These are phyloP conservation scores for Ictalurus punctatus DNA, from an alignment of 2,113 vertebrate species.

Conservation along the genomic window DNA sequence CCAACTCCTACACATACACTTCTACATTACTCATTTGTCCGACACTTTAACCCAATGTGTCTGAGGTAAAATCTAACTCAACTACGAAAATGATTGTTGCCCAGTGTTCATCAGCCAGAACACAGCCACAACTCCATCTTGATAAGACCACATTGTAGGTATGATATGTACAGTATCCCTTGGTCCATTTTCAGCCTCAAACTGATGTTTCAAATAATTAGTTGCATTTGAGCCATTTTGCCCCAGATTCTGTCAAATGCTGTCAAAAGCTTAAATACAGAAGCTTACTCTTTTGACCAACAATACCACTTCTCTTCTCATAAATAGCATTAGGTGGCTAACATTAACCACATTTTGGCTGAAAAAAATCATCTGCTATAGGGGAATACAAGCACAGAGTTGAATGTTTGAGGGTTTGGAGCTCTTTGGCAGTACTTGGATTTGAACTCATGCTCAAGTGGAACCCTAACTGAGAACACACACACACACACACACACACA, in stretches of 20 bases:
- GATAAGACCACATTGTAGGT: background rate
- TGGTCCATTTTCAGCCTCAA: background rate
- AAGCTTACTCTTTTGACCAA: background rate
- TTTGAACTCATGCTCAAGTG: background rate
- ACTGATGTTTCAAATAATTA: background rate
- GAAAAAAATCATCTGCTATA: background rate
- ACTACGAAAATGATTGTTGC: background rate
- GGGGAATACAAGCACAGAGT: background rate
- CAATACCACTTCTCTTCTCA: background rate
- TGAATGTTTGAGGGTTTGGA: background rate
- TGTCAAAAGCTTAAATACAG: background rate
- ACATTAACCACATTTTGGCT: background rate
- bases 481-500: background rate
- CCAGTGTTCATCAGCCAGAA: background rate
- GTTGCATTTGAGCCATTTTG: background rate
- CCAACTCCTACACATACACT: background rate
- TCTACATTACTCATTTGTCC: background rate
- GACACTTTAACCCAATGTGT: constrained; percentile 6
- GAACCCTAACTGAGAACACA: background rate
- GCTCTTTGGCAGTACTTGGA: background rate
- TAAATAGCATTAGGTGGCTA: background rate
- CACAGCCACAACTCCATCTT: background rate
- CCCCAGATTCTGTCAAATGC: background rate
- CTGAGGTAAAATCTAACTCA: background rate
- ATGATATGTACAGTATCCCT: background rate